A percentile compares a stretch with the other conserved stretches of the same genome.
These are phyloP conservation scores for Parnassius mnemosyne DNA, from an alignment of 2,888 invertebrate genomes.

Conservation along the genomic window DNA sequence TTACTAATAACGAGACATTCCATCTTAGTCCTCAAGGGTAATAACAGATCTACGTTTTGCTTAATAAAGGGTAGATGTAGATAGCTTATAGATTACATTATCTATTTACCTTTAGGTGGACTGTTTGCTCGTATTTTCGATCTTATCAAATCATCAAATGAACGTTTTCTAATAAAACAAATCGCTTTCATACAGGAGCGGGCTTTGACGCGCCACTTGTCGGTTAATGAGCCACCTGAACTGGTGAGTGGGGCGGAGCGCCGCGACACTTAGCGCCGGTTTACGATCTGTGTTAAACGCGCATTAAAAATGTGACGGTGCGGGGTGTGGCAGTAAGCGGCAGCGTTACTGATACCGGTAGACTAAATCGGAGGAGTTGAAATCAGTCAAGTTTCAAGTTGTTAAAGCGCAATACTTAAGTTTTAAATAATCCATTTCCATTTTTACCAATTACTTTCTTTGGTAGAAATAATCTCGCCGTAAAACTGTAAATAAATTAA, in stretches of 20 bases:
- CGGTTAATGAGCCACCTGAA: slow-evolving; percentile 62
- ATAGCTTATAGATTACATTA: too few relatives aligned
- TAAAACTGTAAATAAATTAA: too few relatives aligned
- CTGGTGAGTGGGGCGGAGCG: slow-evolving; percentile 35
- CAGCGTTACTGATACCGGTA: slow-evolving; percentile 1
- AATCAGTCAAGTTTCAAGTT: too few relatives aligned
- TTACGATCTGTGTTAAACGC: slow-evolving; percentile 55
- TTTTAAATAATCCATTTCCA: too few relatives aligned
- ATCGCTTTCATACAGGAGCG: slow-evolving; percentile 20
- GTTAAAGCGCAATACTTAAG: too few relatives aligned
- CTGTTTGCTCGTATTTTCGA: not conserved
- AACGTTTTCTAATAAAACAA: slow-evolving; percentile 20
- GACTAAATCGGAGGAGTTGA: not conserved
- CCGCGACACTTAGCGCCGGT: slow-evolving; percentile 44
- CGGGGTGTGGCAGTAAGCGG: slow-evolving; percentile 4
- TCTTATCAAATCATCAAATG: slow-evolving; percentile 16
- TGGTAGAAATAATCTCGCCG: too few relatives aligned
- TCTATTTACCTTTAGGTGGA: too few relatives aligned
- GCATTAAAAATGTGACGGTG: slow-evolving; percentile 48
- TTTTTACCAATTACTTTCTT: too few relatives aligned
- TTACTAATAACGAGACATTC: too few relatives aligned
- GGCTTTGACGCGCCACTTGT: slow-evolving; percentile 61
- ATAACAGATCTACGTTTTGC: too few relatives aligned
- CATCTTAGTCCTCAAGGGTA: too few relatives aligned
- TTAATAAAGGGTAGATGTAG: too few relatives aligned